Conservation (phyloP, 2,888 invertebrate species). For the Tetrapedia diversipes region DNA sequence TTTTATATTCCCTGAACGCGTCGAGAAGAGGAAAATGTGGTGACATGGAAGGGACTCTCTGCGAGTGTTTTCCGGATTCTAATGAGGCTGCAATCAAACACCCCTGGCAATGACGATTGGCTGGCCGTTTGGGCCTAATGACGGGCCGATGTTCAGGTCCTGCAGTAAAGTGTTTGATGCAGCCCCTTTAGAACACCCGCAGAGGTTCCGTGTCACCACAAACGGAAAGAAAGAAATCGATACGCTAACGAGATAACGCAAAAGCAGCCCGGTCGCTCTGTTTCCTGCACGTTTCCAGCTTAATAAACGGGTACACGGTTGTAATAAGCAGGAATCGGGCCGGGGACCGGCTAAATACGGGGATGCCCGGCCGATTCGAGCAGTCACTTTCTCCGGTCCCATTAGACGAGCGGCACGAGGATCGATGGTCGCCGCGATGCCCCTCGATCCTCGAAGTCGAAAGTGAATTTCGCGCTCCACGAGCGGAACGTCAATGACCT, state of each 20-base stretch:
- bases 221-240: conserved; percentile 23
- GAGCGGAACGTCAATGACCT: conserved; percentile 49
- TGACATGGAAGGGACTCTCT: too few relatives aligned
- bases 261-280: conserved; percentile 28
- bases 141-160: too few relatives aligned
- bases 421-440: conserved; percentile 21
- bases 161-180: too few relatives aligned
- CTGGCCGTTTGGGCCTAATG: too few relatives aligned
- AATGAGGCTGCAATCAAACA: too few relatives aligned
- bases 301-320: conserved; percentile 28
- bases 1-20: too few relatives aligned
- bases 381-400: conserved; percentile 63
- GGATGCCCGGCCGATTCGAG: conserved; percentile 34
- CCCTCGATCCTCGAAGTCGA: conserved; percentile 46
- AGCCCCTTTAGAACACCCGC: too few relatives aligned
- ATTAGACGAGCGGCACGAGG: conserved; percentile 8
- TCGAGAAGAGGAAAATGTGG: too few relatives aligned
- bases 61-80: too few relatives aligned
- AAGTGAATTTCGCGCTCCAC: conserved; percentile 60
- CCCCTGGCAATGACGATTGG: too few relatives aligned
- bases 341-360: conserved; percentile 46
- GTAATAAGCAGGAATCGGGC: conserved; percentile 51
- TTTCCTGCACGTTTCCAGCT: conserved; percentile 36
- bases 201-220: too few relatives aligned
- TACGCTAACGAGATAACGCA: conserved; percentile 22